These are phyloP conservation scores for Phataginus tetradactyla DNA, from an alignment of 2,797 vertebrate genomes.

Conservation along the genomic window DNA sequence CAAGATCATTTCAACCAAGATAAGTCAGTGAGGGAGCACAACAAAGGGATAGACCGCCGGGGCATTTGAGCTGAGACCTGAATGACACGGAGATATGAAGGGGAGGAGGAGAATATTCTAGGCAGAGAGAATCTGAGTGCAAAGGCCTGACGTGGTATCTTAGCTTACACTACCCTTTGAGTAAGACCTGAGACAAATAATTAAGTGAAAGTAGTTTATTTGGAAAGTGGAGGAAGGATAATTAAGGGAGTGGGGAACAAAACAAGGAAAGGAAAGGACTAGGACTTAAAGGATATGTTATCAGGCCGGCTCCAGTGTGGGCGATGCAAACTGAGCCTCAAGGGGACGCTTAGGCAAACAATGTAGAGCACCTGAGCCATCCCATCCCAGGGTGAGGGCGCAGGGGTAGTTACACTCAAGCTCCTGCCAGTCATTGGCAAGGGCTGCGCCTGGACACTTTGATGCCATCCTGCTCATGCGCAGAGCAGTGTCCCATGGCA, in stretches of 20 bases:
- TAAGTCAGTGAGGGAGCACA: not conserved
- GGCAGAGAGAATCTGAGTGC: not conserved
- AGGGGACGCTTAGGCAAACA: not conserved
- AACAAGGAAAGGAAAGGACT: not conserved
- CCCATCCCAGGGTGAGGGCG: not conserved
- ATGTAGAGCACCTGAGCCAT: not conserved
- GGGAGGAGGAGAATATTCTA: not conserved
- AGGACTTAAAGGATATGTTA: not conserved
- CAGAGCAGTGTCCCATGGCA: not conserved
- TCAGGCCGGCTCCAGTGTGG: too few species aligned
- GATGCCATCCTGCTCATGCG: not conserved
- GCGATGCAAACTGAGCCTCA: not conserved
- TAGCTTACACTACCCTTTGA: not conserved
- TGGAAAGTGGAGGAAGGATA: not conserved
- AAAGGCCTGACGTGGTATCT: not conserved
- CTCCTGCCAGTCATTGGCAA: not conserved
- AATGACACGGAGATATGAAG: not conserved
- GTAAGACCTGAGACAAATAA: not conserved
- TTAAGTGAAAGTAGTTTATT: not conserved
- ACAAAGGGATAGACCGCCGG: not conserved
- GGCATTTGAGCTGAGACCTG: not conserved
- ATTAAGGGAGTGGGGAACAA: not conserved
- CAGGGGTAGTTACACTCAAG: not conserved
- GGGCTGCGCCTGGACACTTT: not conserved
- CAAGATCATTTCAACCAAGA: conserved; percentile 5